Conservation (phyloP, 2,797 vertebrate genomes). For the Anguilla marmorata region DNA sequence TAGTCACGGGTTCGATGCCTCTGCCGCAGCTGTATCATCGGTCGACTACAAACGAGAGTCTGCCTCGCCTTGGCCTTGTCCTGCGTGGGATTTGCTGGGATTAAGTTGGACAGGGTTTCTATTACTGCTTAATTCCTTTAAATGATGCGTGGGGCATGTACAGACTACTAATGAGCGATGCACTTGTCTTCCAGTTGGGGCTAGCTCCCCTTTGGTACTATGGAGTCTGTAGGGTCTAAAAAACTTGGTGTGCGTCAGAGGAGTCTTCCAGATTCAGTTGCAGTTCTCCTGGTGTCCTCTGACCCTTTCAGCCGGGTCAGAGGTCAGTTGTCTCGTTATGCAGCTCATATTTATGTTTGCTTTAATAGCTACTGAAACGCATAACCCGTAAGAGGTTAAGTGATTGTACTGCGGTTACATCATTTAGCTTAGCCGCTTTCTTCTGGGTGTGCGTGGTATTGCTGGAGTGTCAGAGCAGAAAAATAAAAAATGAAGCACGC, state of each 20-base stretch:
- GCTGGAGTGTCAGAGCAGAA: neutral
- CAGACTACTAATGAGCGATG: neutral
- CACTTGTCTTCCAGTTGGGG: neutral
- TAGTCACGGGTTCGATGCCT: neutral
- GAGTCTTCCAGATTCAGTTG: neutral
- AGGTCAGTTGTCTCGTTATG: neutral
- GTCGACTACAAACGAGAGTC: neutral
- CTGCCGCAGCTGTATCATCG: neutral
- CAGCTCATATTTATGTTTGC: neutral
- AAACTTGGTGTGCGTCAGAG: neutral
- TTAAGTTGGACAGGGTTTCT: neutral
- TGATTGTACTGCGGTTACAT: neutral
- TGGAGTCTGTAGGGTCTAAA: neutral
- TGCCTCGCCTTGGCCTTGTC: neutral
- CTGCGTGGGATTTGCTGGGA: neutral
- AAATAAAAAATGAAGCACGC: neutral
- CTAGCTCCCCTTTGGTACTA: neutral
- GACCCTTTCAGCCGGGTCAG: neutral
- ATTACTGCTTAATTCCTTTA: slow-evolving; percentile 6
- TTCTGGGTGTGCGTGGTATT: neutral
- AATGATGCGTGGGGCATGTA: neutral
- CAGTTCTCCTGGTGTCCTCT: neutral
- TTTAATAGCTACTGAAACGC: neutral
- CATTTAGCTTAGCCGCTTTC: neutral
- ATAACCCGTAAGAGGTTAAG: neutral